phyloP scores from a whole-genome alignment of 2,113 vertebrate genomes.

The Turnix velox region DNA sequence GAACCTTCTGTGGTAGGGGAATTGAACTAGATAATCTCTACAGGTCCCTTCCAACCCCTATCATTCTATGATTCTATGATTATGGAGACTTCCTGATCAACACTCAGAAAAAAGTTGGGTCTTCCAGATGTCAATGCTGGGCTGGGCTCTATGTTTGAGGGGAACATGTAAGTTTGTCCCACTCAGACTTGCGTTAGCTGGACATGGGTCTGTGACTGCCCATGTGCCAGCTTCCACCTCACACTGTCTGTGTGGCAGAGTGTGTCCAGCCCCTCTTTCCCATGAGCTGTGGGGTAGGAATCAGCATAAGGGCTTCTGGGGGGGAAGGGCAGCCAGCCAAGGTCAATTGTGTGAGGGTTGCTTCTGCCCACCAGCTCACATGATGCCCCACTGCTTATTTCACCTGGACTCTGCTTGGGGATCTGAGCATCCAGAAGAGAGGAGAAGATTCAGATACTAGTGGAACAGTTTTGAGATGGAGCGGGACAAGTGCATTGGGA shows the following conservation, averaged over 20 bases:
- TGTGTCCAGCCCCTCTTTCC: neutral
- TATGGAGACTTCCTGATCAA: rapidly evolving
- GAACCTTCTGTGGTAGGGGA: no score
- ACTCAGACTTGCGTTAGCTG: neutral
- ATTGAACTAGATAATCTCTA: no score
- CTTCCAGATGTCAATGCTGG: neutral
- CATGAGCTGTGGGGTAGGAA: rapidly evolving
- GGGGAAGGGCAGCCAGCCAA: neutral
- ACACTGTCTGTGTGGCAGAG: rapidly evolving
- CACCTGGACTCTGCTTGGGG: neutral
- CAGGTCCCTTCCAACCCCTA: no score
- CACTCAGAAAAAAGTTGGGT: neutral
- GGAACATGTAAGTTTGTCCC: neutral
- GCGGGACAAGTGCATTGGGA: neutral
- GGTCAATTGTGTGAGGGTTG: neutral
- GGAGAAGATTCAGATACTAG: neutral
- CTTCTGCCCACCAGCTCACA: neutral
- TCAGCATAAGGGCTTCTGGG: neutral
- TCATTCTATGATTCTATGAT: no score
- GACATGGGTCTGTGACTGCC: no score
- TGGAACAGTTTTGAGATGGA: neutral
- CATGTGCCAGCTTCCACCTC: rapidly evolving
- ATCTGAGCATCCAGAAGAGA: neutral
- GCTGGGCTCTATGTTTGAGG: neutral
- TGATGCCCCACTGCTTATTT: rapidly evolving